Evolutionary conservation across 2,797 vertebrate genomes (phyloP), one percentile per base, ranked within the genome.

Genomic region (Taenioides sp.): DNA sequence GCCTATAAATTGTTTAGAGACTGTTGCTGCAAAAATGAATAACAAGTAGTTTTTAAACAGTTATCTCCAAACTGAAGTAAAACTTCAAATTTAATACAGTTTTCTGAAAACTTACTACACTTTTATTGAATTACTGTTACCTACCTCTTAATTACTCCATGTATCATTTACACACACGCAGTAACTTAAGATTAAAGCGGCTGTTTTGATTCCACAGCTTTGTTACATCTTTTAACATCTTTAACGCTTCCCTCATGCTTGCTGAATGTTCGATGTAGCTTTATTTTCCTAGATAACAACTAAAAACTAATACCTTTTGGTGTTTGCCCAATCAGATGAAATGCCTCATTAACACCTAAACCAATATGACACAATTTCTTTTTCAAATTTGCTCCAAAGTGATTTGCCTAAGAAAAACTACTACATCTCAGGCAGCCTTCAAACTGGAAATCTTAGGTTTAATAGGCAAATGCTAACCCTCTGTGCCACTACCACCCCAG

Each of bases 331-430:
- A 89, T 91, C 88, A 71, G 84, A 86, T 80, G 86, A 84, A 86
- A 83, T 78, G 77, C 80, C 83, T 90, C 86, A 87, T 90, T 89
- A 89, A 78, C 80, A 89, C 85, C 82, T 81, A 23, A 27, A 69
- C 67, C 76, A 76, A 80, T 20, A 20, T 7, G 18, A 50, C 31
- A 34, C 31, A 34, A 34, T 40, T 40, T 12, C 37, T 40, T 40
- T 40, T 40, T 12, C 9, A 52, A 7, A 20, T 52, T 52, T 52
- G 52, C 20, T 54, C 7, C 7, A 17, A 47, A 47, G 12, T 47
- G 43, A 16, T 16, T 17, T 47, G 3, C 12, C 12, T 2, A 22
- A n/a, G 20, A 20, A 54, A 27, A n/a, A 54, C 52, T 16, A 16
- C 43, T 47, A 17, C 14, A 47, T 43, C 40, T 43, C 43, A 47